Evolutionary conservation across 2,113 vertebrate genomes (phyloP).

Genomic region (Scalopus aquaticus): DNA sequence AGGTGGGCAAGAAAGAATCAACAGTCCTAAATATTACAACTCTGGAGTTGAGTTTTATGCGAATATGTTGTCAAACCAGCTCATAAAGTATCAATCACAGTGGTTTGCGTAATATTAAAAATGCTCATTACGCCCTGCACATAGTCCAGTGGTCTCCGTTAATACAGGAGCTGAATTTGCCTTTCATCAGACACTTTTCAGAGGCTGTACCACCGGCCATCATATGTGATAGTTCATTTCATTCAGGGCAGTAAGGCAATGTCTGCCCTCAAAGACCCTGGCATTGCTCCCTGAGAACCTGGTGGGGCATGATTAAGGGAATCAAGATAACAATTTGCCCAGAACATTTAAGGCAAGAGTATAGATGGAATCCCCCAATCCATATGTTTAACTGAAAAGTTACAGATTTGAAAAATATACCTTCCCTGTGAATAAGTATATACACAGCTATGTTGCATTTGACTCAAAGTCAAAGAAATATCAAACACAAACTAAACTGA

Average conservation of each 20-base stretch:
- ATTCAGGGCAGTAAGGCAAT: not conserved
- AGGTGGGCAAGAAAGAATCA: not conserved
- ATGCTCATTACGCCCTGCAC: not conserved
- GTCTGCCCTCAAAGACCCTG: not conserved
- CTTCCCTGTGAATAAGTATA: not conserved
- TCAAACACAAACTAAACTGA: not conserved
- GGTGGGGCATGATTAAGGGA: not conserved
- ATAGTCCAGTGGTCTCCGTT: not conserved
- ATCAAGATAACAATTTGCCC: not conserved
- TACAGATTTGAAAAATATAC: not conserved
- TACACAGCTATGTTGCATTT: not conserved
- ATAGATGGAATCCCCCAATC: not conserved
- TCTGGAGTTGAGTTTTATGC: not conserved
- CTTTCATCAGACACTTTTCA: not conserved
- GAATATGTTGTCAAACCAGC: not conserved
- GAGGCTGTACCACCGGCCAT: not conserved
- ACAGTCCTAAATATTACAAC: not conserved
- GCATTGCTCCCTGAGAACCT: not conserved
- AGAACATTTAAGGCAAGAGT: not conserved
- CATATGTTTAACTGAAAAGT: not conserved
- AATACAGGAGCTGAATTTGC: not conserved
- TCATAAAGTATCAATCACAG: not conserved
- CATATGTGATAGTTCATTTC: not conserved
- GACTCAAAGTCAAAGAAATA: not conserved
- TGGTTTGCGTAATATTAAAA: not conserved